Evolutionary conservation across 2,888 invertebrate species (phyloP), one percentile per base, ranked within the genome.

Genomic region (Auanema freiburgensis): DNA sequence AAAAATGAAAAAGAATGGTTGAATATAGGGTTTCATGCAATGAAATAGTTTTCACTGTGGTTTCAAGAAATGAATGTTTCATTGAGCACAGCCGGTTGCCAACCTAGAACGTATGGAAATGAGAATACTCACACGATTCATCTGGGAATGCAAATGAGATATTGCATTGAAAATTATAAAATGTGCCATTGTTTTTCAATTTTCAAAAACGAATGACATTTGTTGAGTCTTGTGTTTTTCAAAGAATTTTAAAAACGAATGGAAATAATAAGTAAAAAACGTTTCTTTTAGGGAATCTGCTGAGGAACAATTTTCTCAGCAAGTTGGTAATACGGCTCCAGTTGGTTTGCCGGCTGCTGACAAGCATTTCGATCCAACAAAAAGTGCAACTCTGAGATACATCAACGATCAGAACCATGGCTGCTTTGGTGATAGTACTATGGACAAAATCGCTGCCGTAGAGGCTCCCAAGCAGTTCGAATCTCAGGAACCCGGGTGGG

Each of bases 331-430:
- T 46, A 33, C 3, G 3, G 60, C 63, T 10, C 72, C 71, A 16
- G 49, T 59, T 23, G 66, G 70, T 44, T 49, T 72, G 49, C 71
- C 72, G 6, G 67, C 70, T n/a, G 58, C 68, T 44, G 74, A 76
- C 51, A 74, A 76, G 49, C 74, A 74, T 51, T 76, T 76, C 43
- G 76, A 76, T 59, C 74, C 76, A 8, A 55, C 70, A 8, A 74
- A 68, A 59, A 69, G 71, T 63, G 74, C 74, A 41, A 74, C 74
- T 46, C 57, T 74, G 25, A 72, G 66, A 63, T 72, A 72, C 57
- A 50, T 74, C 54, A 65, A 72, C 62, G 73, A 66, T 12, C 25
- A 33, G 25, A 68, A 68, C 43, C 59, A 59, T 25, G 70, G 66
- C 11, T 51, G 59, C 23, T 76, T 72, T 60, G 76, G 76, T 33